A percentile compares a stretch with the other conserved stretches of the same genome.
These are phyloP conservation scores for Pteronotus mesoamericanus DNA, from an alignment of 2,797 vertebrate genomes.

Conservation along the genomic window DNA sequence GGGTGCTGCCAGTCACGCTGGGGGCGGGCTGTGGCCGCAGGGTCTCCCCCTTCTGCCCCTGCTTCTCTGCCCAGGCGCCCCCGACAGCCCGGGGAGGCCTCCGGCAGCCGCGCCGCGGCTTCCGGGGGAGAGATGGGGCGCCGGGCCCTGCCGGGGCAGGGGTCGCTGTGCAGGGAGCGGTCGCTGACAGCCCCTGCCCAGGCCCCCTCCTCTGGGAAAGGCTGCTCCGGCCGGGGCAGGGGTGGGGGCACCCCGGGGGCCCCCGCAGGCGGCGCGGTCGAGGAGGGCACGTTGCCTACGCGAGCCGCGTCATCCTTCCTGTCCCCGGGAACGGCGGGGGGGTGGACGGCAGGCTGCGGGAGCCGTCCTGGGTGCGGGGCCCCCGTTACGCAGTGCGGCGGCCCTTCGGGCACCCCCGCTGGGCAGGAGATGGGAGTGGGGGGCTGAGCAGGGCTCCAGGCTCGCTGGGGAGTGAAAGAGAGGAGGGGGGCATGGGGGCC, in stretches of 20 bases:
- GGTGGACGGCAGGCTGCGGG: not conserved
- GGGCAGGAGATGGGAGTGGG: not conserved
- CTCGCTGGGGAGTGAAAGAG: not conserved
- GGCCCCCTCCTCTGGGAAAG: not conserved
- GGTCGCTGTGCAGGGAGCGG: accelerated
- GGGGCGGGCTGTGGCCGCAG: not conserved
- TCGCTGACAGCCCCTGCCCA: too few relatives aligned
- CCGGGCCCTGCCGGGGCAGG: not conserved
- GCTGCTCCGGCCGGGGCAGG: not conserved
- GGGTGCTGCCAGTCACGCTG: accelerated
- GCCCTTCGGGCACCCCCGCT: not conserved
- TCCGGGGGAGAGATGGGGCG: not conserved
- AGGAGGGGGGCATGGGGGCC: not conserved
- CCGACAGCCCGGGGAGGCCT: accelerated
- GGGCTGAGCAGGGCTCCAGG: not conserved
- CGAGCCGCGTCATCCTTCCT: accelerated
- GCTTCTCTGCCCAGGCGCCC: not conserved
- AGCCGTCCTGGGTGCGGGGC: not conserved
- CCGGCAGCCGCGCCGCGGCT: accelerated
- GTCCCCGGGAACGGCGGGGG: not conserved
- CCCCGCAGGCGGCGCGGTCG: accelerated
- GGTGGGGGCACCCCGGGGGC: not conserved
- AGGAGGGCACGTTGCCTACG: accelerated
- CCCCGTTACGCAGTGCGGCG: accelerated
- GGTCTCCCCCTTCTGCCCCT: not conserved